Conservation (phyloP, 2,888 invertebrate species). For the Copidosoma aretas region DNA sequence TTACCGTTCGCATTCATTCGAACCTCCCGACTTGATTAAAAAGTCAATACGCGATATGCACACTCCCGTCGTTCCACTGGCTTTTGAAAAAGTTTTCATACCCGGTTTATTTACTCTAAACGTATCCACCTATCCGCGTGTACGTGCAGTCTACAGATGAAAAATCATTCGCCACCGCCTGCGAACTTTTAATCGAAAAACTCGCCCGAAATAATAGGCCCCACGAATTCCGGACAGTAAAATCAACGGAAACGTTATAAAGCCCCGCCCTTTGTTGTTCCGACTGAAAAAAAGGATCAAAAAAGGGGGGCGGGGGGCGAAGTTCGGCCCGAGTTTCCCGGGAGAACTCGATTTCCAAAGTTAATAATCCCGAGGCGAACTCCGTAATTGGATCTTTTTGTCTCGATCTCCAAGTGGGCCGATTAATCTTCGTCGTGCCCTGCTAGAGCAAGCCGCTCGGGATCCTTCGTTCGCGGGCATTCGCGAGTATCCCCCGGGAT, state of each 20-base stretch:
- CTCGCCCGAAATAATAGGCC: slow-evolving; percentile 25
- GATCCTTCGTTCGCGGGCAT: too few species aligned
- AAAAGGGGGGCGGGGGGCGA: neutral
- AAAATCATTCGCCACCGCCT: neutral
- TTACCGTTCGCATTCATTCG: too few species aligned
- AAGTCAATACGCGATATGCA: neutral
- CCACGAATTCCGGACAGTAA: slow-evolving; percentile 16
- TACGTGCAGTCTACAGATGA: too few species aligned
- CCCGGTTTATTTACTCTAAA: too few species aligned
- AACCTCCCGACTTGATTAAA: too few species aligned
- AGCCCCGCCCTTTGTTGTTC: neutral
- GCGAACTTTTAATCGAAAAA: slow-evolving; percentile 37
- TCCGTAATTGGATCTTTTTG: slow-evolving; percentile 43
- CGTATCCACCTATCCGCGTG: neutral
- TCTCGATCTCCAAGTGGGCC: slow-evolving; percentile 38
- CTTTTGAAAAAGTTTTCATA: too few species aligned
- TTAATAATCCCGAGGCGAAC: slow-evolving; percentile 23
- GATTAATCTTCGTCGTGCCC: slow-evolving; percentile 34
- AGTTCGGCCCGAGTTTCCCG: neutral
- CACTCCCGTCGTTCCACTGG: neutral
- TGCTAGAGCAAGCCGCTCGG: too few species aligned
- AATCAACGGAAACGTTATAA: too few species aligned
- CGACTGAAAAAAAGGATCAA: slow-evolving; percentile 3
- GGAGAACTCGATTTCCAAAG: slow-evolving; percentile 25
- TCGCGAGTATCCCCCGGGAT: too few species aligned